Evolutionary conservation across 2,113 vertebrate genomes (phyloP), one percentile per base, ranked within the genome.

Genomic region (Ptyas mucosa): DNA sequence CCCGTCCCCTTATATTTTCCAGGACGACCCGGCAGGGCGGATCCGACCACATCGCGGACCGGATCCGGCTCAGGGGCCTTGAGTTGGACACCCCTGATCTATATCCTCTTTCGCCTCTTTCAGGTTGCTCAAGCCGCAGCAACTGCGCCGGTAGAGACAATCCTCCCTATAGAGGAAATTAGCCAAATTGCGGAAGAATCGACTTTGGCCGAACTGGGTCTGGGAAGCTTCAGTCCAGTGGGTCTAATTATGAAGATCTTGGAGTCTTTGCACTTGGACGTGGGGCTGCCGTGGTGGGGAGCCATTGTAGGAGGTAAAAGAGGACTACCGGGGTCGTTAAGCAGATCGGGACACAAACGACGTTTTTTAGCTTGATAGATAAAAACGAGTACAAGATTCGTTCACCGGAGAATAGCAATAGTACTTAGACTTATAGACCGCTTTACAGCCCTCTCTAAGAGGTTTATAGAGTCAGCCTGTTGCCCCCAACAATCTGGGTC

Each of bases 241-340:
- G 99, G 99, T 12, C 86, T 99, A 24, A 95, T 99, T 92, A 98
- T 99, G 97, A 98, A 98, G 94, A 15, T 98, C 2, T 94, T 99
- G 94, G 98, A 99, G 96, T 97, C 94, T 93, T 95, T 98, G 54
- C 98, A 99, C 85, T 29, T 99, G 53, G 96, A 98, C 64, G 4
- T 98, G 9, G 99, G 98, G 54, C 94, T 99, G 52, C 99, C 99
- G 23, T 99, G 99, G 99, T 99, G 99, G 98, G 98, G 98, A 0
- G 98, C 99, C 93, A 99, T 99, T n/a, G 98, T 98, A 69, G 94
- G 94, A 91, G 98, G 99, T 99, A 95, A 98, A 98, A 96, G 23
- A 26, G 43, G 43, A 49, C 5, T 29, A 15, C 26, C 46, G 54
- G 8, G 10, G 89, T 90, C 18, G 2, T 81, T 81, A 39, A 81